Percentiles rank a stretch among this genome's conserved stretches.
These are phyloP conservation scores for Nothoprocta pentlandii DNA, from an alignment of 2,113 vertebrate genomes.

Conservation along the genomic window DNA sequence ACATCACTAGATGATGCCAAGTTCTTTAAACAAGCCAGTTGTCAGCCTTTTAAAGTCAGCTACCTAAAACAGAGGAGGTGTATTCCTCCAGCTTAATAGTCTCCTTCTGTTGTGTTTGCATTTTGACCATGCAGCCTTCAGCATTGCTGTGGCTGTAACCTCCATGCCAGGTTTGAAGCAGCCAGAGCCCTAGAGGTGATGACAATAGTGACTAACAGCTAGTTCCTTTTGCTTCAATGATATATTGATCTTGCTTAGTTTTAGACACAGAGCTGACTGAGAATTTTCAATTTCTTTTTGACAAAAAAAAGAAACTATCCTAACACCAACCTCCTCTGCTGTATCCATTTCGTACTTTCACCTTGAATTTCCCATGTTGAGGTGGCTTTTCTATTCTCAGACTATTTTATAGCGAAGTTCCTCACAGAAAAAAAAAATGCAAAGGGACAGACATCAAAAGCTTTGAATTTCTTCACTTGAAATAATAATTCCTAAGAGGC, in stretches of 20 bases:
- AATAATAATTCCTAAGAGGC: neutral
- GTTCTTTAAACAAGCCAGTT: neutral
- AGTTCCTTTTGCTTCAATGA: neutral
- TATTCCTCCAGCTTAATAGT: neutral
- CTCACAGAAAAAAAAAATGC: neutral
- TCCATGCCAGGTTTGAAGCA: neutral
- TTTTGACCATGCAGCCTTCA: neutral
- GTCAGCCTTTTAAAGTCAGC: neutral
- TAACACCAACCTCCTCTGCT: neutral
- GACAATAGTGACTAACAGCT: neutral
- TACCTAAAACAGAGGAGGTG: neutral
- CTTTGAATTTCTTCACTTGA: neutral
- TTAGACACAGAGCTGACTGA: neutral
- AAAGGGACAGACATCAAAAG: neutral
- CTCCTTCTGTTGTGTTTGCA: neutral
- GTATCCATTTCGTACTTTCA: neutral
- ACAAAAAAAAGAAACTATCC: neutral
- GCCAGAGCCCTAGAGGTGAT: neutral
- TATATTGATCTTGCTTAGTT: neutral
- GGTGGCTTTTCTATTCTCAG: neutral
- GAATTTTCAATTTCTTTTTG: neutral
- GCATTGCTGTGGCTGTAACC: neutral
- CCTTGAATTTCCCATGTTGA: neutral
- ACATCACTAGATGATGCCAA: rapidly evolving
- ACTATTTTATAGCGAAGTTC: neutral